Base-by-base conservation (phyloP, 1,140 invertebrate species). In the Stratiolaelaps scimitus region DNA sequence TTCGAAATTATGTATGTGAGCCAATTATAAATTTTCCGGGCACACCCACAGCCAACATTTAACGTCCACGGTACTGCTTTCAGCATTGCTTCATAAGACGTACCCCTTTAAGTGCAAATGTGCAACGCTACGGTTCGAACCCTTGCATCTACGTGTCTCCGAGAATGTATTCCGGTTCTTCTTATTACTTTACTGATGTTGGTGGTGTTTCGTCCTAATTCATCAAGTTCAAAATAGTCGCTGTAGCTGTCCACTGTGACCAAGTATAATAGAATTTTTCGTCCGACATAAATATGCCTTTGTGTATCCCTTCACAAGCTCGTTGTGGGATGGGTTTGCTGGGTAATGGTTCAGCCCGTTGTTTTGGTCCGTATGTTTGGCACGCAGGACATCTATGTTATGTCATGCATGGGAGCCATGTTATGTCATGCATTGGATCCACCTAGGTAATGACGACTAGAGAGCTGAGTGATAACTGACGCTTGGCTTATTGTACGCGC, bases 201-300 rank as follows among this genome's bases (percentile, higher is more conserved):
- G 13, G 44, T 45, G 44, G 44, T 45, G 44, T 45, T 19, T 45
- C 19, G 13, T 19, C 44, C 44, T 13, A 45, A n/a, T 13, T 19
- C 13, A 45, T 45, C 44, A 13, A 45, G 44, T 45, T 45, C 44
- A n/a, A 45, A 45, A n/a, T 45, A 45, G 44, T 45, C 44, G 13
- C 13, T 13, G 44, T 13, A 45, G 44, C 44, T 19, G 44, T 45
- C 44, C 13, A 45, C 44, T 45, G 44, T 45, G 44, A 45, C 44
- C 13, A 45, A n/a, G n/a, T 45, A 45, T n/a, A n/a, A n/a, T n/a
- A n/a, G 13, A 13, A n/a, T 19, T 45, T 13, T 13, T 45, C 19
- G 13, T 45, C 44, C 44, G 13, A 45, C 19, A n/a, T 13, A 45
- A 45, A n/a, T 13, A 45, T 13, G 44, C 19, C 44, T 45, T 45